Evolutionary conservation across 2,888 invertebrate genomes (phyloP), one percentile per base, ranked within the genome.

Genomic region (Andrena praecox): DNA sequence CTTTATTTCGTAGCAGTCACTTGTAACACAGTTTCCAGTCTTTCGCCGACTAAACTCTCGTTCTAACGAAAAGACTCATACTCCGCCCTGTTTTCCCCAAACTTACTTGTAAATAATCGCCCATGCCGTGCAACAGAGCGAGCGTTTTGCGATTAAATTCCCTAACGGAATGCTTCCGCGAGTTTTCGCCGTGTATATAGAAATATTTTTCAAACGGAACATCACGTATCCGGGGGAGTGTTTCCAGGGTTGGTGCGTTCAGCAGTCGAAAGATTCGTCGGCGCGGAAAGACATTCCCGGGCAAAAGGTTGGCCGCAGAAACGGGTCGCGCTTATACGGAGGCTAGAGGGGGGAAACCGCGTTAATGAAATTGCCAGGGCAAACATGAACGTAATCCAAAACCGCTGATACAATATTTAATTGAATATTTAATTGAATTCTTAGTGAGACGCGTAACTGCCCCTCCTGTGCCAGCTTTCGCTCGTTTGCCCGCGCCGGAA

Each of bases 341-440:
- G 77, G 72, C 82, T 80, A 69, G 76, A 54, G 63, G 77, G 56
- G 85, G 85, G 80, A 81, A 82, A 81, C 66, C 68, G 85, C 84
- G 85, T 89, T 90, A 90, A 90, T 90, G 90, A 89, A 89, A 88
- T 90, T 89, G 87, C 87, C 71, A 74, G 80, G 68, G 80, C 82
- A 86, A 88, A 85, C 84, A 86, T 54, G 77, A 77, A 76, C 84
- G 83, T 83, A 87, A 87, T 85, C 85, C 83, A 84, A 89, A 86
- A 87, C 86, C 85, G 85, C 89, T 90, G 89, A 91, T 91, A 89
- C 89, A 91, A 90, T 91, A 91, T 91, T 92, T 90, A 91, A 89
- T 89, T 88, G 89, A 91, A 91, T 91, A 91, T 91, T 92, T 90
- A 91, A 89, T 89, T 89, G 89, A 91, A 91, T 91, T 91, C 90